Percentiles rank a stretch among this genome's conserved stretches.
These are phyloP conservation scores for Drosophila sproati DNA, from an alignment of 1,140 invertebrate species.

Conservation along the genomic window DNA sequence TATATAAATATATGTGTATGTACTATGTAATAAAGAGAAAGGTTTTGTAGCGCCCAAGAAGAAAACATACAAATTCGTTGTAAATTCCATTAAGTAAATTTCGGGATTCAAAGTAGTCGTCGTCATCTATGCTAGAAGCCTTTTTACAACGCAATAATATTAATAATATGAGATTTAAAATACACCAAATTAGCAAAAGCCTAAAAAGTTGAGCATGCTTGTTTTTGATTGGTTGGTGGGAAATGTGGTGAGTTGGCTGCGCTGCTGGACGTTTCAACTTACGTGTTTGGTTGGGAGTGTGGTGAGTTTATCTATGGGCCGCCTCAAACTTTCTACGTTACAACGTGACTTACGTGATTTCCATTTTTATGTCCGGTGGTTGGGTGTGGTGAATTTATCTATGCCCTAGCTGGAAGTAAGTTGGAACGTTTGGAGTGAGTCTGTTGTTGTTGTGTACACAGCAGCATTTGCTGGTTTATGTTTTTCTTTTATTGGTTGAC, in stretches of 20 bases:
- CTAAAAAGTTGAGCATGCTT: not conserved
- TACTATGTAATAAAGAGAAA: conserved; percentile 55
- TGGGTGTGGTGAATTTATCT: no score
- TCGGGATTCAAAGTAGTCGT: conserved; percentile 25
- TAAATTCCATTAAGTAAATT: conserved; percentile 33
- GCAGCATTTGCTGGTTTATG: conserved; percentile 50
- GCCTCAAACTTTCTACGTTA: no score
- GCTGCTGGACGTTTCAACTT: no score
- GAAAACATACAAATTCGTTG: conserved; percentile 23
- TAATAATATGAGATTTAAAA: conserved; percentile 30
- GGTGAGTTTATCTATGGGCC: no score
- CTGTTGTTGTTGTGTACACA: conserved; percentile 43
- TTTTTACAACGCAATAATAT: conserved; percentile 50
- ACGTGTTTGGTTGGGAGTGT: not conserved
- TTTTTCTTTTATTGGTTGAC: conserved; percentile 55
- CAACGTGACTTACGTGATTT: not conserved
- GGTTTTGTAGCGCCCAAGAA: conserved; percentile 69
- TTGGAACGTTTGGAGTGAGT: conserved; percentile 2
- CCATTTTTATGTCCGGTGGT: not conserved
- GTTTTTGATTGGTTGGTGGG: not conserved
- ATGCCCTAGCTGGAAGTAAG: conserved; percentile 18
- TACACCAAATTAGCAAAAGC: conserved; percentile 32
- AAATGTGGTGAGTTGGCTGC: no score
- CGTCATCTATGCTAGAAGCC: conserved; percentile 35
- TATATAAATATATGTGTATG: not conserved